Evolutionary conservation across 2,797 vertebrate species (phyloP), one percentile per base, ranked within the genome.

Genomic region (Hypotaenidia philippensis): DNA sequence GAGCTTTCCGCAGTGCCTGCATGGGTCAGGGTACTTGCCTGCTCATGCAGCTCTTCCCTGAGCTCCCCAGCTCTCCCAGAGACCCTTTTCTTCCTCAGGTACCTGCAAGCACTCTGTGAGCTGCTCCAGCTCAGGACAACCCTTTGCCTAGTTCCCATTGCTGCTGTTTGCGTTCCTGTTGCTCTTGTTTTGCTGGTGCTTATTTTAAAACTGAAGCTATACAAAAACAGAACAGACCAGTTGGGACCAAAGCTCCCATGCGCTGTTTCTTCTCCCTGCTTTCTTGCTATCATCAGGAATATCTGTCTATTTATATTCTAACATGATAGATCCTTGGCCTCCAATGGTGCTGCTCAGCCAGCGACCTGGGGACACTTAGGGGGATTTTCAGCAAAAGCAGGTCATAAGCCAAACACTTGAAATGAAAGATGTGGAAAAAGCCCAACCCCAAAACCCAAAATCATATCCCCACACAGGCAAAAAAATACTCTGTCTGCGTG

Each of bases 61-160:
- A 49, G 47, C n/a, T 27, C n/a, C 27, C 5, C 12, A 53, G 45
- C 19, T 57, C 17, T 80, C 36, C 45, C 44, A 40, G 70, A 88
- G 49, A 41, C 17, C 44, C 27, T 40, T 71, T 66, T n/a, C 65
- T 83, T 41, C 64, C 4, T 1, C 5, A 25, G 41, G 8, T 10
- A 5, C 20, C 38, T 9, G 0, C 11, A 6, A 69, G 22, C 32
- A 31, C 0, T 0, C 40, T 55, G 15, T 6, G 13, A 90, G n/a
- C 57, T 65, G 45, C 50, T 80, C 36, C 11, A 7, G 50, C 52
- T 70, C 0, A 0, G 52, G 53, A 77, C 52, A 92, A 9, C 76
- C 80, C 63, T 56, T 65, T 55, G 50, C 89, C 70, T 88, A 26
- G 52, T 92, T 90, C 38, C 49, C 61, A n/a, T 36, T 81, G 44